Percentiles rank a stretch among this genome's conserved stretches.
phyloP scores from a whole-genome alignment of 2,888 invertebrate genomes.

The Neoaliturus tenellus region DNA sequence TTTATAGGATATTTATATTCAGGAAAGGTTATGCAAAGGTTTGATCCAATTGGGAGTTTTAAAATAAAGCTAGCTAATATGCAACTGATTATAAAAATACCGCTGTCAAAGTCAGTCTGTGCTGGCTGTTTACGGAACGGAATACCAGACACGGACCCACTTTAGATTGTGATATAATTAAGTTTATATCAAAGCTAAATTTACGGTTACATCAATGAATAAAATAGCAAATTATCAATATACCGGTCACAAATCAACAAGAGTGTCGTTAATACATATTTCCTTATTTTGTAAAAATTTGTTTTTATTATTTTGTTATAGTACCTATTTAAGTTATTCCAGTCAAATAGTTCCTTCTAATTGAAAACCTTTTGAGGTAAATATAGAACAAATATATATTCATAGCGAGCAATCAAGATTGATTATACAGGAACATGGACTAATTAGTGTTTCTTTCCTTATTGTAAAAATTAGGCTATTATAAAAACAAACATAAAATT shows the following conservation, averaged over 20 bases:
- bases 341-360: no score
- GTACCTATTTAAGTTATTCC: no score
- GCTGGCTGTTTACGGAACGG: neutral
- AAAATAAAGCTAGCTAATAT: neutral
- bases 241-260: no score
- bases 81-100: neutral
- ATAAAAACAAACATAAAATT: no score
- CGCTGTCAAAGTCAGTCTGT: neutral
- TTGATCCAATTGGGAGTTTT: neutral
- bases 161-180: neutral
- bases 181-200: neutral
- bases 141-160: neutral
- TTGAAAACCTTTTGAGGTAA: no score
- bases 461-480: no score
- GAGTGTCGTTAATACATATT: no score
- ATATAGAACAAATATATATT: no score
- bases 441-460: no score
- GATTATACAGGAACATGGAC: no score
- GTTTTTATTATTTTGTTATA: neutral
- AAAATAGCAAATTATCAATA: neutral
- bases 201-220: neutral
- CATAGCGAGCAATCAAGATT: no score
- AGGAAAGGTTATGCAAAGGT: neutral
- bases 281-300: no score
- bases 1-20: neutral